Base-by-base conservation (phyloP, 2,113 vertebrate species). In the Ploceus nigricollis region DNA sequence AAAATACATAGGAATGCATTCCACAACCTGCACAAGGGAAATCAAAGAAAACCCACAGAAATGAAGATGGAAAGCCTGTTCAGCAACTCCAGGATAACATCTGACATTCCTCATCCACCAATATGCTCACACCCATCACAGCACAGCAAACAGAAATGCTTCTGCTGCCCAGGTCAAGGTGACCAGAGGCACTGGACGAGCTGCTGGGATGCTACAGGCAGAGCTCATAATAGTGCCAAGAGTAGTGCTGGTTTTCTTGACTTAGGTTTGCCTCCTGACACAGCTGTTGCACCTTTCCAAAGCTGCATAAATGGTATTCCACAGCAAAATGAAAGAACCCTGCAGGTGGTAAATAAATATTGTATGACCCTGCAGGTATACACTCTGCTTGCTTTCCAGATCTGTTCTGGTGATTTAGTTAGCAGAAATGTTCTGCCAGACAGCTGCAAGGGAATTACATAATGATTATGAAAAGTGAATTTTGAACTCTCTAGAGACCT, bases 381-480 rank as follows among this genome's bases (percentile, higher is more conserved):
- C 1, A 1, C 27, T 91, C 39, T 69, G 70, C 78, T 91, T 82
- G 37, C 63, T 91, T 91, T 95, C 71, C 84, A 82, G 63, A 56
- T 85, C 50, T 1, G 4, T 85, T 85, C 42, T 44, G 35, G 37
- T 82, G 82, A 94, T 93, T 91, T 70, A 73, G 93, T 94, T 95
- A 93, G 70, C 44, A 90, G 63, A 88, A 96, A 80, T 71, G 33
- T 91, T 87, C 71, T 83, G 84, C 79, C 76, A 89, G 86, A 56
- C 3, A 7, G n/a, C 64, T 94, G 84, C 64, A 91, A 80, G 68
- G 15, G 24, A 88, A 88, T 95, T 87, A 82, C 39, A 85, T 80
- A 96, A 92, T 28, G 11, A 54, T 58, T 85, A 91, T 33, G 57
- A 93, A 91, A 96, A 94, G 58, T 57, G 51, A 83, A 86, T 94